phyloP scores from a whole-genome alignment of 2,113 vertebrate species.

The Trematomus loennbergii region DNA sequence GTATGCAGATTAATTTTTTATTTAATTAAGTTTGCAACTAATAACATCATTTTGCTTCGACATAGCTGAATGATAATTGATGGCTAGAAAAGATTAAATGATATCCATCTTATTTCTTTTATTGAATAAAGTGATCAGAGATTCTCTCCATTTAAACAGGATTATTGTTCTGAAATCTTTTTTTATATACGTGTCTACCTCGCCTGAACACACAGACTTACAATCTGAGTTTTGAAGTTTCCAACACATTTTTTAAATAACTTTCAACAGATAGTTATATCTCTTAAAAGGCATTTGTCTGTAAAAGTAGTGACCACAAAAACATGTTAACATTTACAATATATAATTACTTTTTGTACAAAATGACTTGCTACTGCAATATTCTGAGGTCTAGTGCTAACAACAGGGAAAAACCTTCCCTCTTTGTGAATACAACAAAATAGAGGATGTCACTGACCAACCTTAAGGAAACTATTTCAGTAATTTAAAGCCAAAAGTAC shows the following conservation, averaged over 20 bases:
- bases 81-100: background rate
- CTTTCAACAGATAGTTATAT: background rate
- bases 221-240: conserved; percentile 8
- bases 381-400: conserved; percentile 1
- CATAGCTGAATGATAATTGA: background rate
- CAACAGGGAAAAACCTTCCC: background rate
- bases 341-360: conserved; percentile 22
- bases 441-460: background rate
- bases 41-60: background rate
- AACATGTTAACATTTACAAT: background rate
- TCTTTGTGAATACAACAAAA: conserved; percentile 19
- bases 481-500: conserved; percentile 43
- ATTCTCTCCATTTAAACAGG: background rate
- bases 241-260: background rate
- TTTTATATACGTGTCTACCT: background rate
- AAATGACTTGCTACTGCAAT: conserved; percentile 15
- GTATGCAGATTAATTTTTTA: background rate
- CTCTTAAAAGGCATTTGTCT: conserved; percentile 24
- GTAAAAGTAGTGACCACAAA: conserved; percentile 1
- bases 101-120: too few species aligned
- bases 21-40: background rate
- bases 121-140: too few species aligned
- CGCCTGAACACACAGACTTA: background rate
- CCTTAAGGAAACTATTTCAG: conserved; percentile 9
- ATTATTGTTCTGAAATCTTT: background rate